phyloP scores from a whole-genome alignment of 1,140 invertebrate genomes.

The Chrysoperla carnea region DNA sequence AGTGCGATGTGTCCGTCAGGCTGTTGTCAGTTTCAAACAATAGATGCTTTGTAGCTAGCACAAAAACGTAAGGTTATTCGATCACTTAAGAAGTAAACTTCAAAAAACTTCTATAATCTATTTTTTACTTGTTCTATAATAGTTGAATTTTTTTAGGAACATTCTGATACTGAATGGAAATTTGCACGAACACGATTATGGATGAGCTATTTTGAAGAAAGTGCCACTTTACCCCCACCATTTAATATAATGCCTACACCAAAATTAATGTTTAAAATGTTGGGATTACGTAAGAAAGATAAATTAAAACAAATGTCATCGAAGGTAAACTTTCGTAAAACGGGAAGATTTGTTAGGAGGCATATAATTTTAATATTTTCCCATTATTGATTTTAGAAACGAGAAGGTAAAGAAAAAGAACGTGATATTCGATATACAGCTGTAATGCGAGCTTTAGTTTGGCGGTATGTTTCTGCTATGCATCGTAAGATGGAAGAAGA shows the following conservation, averaged over 20 bases:
- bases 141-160: slow-evolving; percentile 44
- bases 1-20: no score
- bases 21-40: no score
- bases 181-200: slow-evolving; percentile 75
- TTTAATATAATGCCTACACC: slow-evolving; percentile 69
- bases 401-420: slow-evolving; percentile 31
- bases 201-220: slow-evolving; percentile 84
- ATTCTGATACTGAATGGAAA: slow-evolving; percentile 80
- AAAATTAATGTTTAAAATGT: slow-evolving; percentile 43
- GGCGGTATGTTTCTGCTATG: slow-evolving; percentile 66
- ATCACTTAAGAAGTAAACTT: slow-evolving; percentile 1
- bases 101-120: slow-evolving; percentile 3
- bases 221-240: slow-evolving; percentile 62
- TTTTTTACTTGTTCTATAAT: no score
- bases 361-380: slow-evolving; percentile 22
- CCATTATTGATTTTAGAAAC: slow-evolving; percentile 1
- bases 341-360: slow-evolving; percentile 18
- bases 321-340: slow-evolving; percentile 21
- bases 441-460: slow-evolving; percentile 67
- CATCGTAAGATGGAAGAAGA: slow-evolving; percentile 57
- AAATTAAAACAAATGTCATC: slow-evolving; percentile 45
- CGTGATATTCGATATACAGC: slow-evolving; percentile 48
- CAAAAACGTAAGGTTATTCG: background rate
- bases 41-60: no score
- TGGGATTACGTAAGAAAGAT: slow-evolving; percentile 47